Base-by-base conservation (phyloP, 2,113 vertebrate genomes). In the Actenoides lindsayi region DNA sequence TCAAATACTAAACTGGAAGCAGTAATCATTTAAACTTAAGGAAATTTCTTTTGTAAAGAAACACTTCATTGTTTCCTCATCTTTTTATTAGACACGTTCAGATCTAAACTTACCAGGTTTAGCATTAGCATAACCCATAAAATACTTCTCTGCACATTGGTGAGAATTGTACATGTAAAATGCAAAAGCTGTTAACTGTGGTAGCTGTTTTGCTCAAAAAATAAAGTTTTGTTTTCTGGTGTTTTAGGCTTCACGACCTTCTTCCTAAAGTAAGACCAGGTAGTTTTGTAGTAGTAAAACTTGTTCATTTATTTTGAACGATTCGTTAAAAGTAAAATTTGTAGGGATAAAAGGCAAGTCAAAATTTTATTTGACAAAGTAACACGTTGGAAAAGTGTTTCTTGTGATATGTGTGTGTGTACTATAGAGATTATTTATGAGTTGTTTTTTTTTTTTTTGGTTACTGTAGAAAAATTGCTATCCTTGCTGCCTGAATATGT, bases 401-500 rank as follows among this genome's bases (percentile, higher is more conserved):
- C 33, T 71, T 78, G 9, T 5, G 19, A 16, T 80, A 2, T 3
- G 1, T 53, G 2, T 53, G 9, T 63, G 28, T 64, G 6, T 89
- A 60, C 80, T 74, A 46, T 1, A 71, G 59, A 79, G 44, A 5
- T 65, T 93, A 19, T 79, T 90, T 91, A 75, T 84, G 23, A 21
- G n/a, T n/a, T n/a, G n/a, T n/a, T n/a, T 83, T 96, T 67, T 82
- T 93, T 68, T 97, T 95, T 60, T 83, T 94, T 70, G 96, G 39
- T 97, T 80, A 50, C 70, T 97, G 31, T 96, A 99, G 99, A 99
- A 97, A 99, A 99, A 97, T 97, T 99, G 56, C 96, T 99, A 39
- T 99, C 99, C 68, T 98, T 99, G 84, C 98, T 99, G 93, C 99
- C 99, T 59, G 99, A 99, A 96, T 99, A 99, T 63, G 99, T 99